Base-by-base conservation (phyloP, 2,797 vertebrate species). In the Acanthurus lineatus region DNA sequence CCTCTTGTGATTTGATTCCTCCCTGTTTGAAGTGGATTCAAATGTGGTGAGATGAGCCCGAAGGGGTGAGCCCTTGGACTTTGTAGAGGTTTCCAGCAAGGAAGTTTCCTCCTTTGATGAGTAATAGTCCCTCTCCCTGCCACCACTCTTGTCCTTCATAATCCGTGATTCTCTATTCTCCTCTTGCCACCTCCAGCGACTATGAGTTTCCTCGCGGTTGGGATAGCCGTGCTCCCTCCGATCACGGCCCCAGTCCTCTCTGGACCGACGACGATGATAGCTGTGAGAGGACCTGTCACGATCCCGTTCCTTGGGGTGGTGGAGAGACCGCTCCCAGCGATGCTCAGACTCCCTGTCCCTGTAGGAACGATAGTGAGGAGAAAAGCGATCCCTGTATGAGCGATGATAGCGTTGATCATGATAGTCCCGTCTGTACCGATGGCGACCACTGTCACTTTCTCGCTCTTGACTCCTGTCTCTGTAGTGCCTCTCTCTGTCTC, bases 391-490 rank as follows among this genome's bases (percentile, higher is more conserved):
- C 69, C 82, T 91, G 77, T 88, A 70, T 0, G 87, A 88, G 61
- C 90, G 90, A 9, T 76, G 71, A 2, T 83, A 52, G 5, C 28
- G 58, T 14, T 84, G 22, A 67, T 91, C 85, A 81, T 81, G 35
- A 48, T 89, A 74, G 63, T 93, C 90, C 44, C 86, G 82, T 9
- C 81, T 84, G 80, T 89, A 63, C 1, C 82, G 65, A 35, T 91
- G 44, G 0, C 88, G 82, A 28, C 89, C 88, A 0, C 73, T 0
- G 9, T 85, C 81, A 17, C 83, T 79, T 17, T 95, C 93, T 32
- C 90, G 90, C 11, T 95, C 94, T 73, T 92, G 93, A 73, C 93
- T 95, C 58, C 95, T 66, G 17, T 89, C 81, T 20, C 91, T 87
- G 49, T 96, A 95, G 0, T 92, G 89, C 72, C 83, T 76, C 2